Percentiles rank a stretch among this genome's conserved stretches.
Evolutionary conservation across 53 echinoderm and acorn worm species (phyloP).

Genomic region (Astropecten irregularis): DNA sequence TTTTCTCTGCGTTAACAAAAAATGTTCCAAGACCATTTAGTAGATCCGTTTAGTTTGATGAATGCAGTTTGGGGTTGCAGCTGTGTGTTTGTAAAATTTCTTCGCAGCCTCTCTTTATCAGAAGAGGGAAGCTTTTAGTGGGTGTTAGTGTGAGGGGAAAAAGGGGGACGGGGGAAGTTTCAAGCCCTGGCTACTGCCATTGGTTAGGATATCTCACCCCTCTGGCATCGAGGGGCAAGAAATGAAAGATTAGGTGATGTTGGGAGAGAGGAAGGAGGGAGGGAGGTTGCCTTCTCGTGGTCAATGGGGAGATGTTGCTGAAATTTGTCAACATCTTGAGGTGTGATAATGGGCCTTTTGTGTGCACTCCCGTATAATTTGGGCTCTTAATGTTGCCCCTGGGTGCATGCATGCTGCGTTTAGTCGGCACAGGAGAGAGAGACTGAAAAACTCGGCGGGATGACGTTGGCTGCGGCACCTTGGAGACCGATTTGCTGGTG

Average conservation of each 20-base stretch:
- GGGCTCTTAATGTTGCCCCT: too few relatives aligned
- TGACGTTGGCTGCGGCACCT: too few relatives aligned
- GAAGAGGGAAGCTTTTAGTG: not conserved
- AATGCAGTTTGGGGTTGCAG: too few relatives aligned
- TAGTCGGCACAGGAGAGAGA: too few relatives aligned
- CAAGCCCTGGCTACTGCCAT: not conserved
- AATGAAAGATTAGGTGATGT: not conserved
- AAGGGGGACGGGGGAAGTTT: not conserved
- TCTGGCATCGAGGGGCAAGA: not conserved
- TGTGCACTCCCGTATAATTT: too few relatives aligned
- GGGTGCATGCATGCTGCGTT: too few relatives aligned
- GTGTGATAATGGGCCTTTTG: constrained; percentile 16
- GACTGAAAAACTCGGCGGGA: too few relatives aligned
- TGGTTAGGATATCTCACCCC: constrained; percentile 1
- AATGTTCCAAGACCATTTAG: too few relatives aligned
- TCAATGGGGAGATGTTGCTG: constrained; percentile 7
- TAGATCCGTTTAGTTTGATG: too few relatives aligned
- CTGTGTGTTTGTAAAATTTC: too few relatives aligned
- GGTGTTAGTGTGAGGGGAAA: not conserved
- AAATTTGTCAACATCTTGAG: constrained; percentile 44
- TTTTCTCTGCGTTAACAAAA: too few relatives aligned
- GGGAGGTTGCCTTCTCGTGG: not conserved
- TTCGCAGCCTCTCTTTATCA: not conserved
- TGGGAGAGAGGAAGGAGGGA: not conserved
- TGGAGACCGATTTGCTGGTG: too few relatives aligned